Conservation (phyloP, 2,113 vertebrate species). For the Dryoscopus gambensis region DNA sequence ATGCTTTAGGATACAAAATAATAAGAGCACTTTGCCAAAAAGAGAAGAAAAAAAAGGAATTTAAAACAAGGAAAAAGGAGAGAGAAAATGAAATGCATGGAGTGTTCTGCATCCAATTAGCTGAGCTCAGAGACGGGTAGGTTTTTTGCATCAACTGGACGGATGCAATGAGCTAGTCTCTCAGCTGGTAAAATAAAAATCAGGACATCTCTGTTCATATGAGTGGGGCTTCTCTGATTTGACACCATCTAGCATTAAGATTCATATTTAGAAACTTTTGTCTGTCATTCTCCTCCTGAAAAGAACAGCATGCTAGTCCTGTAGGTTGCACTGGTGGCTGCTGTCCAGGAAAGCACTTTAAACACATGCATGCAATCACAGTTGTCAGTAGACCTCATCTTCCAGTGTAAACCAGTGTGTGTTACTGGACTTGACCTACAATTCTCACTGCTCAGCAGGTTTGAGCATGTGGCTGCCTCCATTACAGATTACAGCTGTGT, state of each 20-base stretch:
- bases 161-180: background rate
- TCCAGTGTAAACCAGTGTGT: background rate
- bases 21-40: background rate
- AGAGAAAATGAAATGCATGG: background rate
- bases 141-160: background rate
- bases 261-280: background rate
- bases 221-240: background rate
- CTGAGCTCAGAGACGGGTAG: background rate
- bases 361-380: background rate
- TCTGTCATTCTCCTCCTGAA: background rate
- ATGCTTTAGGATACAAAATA: conserved; percentile 34
- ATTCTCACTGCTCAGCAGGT: background rate
- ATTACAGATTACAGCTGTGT: background rate
- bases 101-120: background rate
- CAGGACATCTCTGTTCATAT: background rate
- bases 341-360: background rate
- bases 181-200: background rate
- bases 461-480: background rate
- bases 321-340: background rate
- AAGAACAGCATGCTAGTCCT: background rate
- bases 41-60: background rate
- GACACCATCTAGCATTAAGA: background rate
- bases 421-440: background rate
- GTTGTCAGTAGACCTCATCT: background rate
- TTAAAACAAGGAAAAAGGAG: background rate